Evolutionary conservation across 2,888 invertebrate genomes (phyloP), one percentile per base, ranked within the genome.

Genomic region (Antitype chi): DNA sequence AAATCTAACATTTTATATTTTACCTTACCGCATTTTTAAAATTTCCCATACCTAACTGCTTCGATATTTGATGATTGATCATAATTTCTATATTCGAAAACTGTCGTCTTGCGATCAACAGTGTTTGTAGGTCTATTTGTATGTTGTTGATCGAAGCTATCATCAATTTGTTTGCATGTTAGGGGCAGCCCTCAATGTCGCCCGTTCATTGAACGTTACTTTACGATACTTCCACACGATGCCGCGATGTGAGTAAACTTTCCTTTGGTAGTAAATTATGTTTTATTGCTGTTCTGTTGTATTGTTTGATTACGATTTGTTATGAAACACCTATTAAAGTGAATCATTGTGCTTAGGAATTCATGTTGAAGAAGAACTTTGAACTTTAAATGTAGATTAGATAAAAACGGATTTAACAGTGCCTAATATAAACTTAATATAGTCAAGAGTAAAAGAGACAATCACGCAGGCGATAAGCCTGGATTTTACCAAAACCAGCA

Each of bases 261-360:
- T 81, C 81, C 77, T 81, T 70, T 23, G 28, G 76, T 80, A 81
- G 86, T 86, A 72, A 85, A 74, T 82, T 68, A 75, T n/a, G 76
- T 80, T 80, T 80, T 76, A 77, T 66, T 60, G 52, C 28, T 25
- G 53, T 67, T 72, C 25, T 32, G 25, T 68, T 59, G 66, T 74
- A 75, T 75, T 83, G 70, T 74, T 82, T 55, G 63, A 74, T 69
- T 71, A 68, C 53, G 69, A 43, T 43, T 68, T 64, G 64, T 73
- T 70, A 70, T 66, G 55, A 57, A 82, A 82, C 66, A 82, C 28
- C n/a, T 70, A 77, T 70, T 70, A 67, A 62, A 70, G 59, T 70
- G 55, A 81, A 74, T 66, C 53, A 60, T 66, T 52, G 63, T 52
- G 23, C 47, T 25, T n/a, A 53, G 23, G 53, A 47, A 73, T 49